Evolutionary conservation across 1,140 invertebrate genomes (phyloP), one percentile per base, ranked within the genome.

Genomic region (Calliopsis andreniformis): DNA sequence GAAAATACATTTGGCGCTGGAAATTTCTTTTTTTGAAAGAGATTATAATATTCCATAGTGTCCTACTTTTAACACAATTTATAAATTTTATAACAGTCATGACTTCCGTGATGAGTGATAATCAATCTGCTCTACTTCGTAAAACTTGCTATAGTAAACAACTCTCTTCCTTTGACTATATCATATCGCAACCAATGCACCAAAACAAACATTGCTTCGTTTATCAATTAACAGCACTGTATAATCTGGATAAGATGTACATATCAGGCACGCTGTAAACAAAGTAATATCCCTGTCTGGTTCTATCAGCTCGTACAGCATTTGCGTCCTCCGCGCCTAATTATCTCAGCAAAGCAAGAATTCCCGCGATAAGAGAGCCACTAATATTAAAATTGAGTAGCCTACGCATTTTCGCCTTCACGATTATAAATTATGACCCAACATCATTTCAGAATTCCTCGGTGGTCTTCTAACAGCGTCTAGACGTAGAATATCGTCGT

Each of bases 381-480:
- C 5, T 20, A 58, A 69, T 32, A 25, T 20, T 39, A 0, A 6
- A 20, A 58, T 58, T 20, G 28, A 53, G 20, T 8, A 16, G 0
- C 14, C 7, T 20, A n/a, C 30, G 12, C 18, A 10, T 32, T 45
- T 35, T 12, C 6, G n/a, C 32, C 18, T 20, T 3, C 7, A 12
- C 23, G 1, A 70, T 49, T 59, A 70, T 59, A 70, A 49, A 70
- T 70, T 59, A 47, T 61, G 47, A 49, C n/a, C 20, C 3, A 47
- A 14, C 14, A 16, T 10, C 10, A 18, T 18, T 30, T 14, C 25
- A 61, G 16, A 61, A 35, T 61, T 47, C 55, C 14, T 12, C 30
- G 14, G 1, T 2, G 16, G 3, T 28, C 18, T 7, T 55, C 4
- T 35, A 63, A 30, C 25, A 20, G 35, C 25, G 39, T 18, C 16